Base-by-base conservation (phyloP, 1,140 invertebrate species). In the Hyles euphorbiae region DNA sequence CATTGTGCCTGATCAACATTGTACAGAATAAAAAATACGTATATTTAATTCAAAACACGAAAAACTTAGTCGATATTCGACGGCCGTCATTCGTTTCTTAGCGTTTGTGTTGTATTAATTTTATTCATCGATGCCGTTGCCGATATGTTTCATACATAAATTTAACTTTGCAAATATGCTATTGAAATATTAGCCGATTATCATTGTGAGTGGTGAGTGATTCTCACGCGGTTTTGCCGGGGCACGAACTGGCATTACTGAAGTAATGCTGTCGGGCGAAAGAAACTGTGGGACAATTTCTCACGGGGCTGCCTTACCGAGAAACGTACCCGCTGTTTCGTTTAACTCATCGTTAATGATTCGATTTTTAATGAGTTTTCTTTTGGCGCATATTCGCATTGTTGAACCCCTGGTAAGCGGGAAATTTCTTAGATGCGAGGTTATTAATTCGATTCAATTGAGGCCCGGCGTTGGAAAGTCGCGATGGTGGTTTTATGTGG, bases 331-430 rank as follows among this genome's bases (percentile, higher is more conserved):
- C 65, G 73, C 74, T 82, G 73, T 67, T 79, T 70, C 65, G 61
- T 67, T 68, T 70, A 63, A 68, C 57, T 65, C 60, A 67, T 68
- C 59, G 66, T 57, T 72, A 65, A 65, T 61, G 56, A 68, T 74
- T 67, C 54, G 61, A 70, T 57, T 77, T 73, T 76, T 76, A 78
- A 74, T 67, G 64, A 70, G 56, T 68, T 68, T 73, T 65, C 54
- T 71, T 63, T 58, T 55, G 45, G 52, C 8, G 34, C 50, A 12
- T 50, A 55, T 53, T 58, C 51, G 12, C 36, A 3, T 34, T 62
- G 22, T 61, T 61, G 49, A 57, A 45, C 11, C 55, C 46, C 53
- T 47, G 32, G 53, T 34, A 12, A 43, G 36, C 32, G 33, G 43
- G 36, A 36, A 34, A 47, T 40, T 49, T 50, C 12, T 46, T 45